These are phyloP conservation scores for Tor tambroides DNA, from an alignment of 2,113 vertebrate genomes.

Conservation along the genomic window DNA sequence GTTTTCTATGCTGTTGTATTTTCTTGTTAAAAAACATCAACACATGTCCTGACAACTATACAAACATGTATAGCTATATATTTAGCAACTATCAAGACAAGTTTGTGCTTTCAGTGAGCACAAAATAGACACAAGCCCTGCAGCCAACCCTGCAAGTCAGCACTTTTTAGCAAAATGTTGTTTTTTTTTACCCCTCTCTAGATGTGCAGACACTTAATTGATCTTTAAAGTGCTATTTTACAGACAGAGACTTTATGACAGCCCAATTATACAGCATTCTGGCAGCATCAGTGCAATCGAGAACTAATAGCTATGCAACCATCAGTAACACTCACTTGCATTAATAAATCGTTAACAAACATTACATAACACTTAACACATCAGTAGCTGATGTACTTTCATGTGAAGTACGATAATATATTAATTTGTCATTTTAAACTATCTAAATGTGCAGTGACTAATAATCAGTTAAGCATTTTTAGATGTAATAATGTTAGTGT, in stretches of 20 bases:
- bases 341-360: not conserved
- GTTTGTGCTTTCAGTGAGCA: not conserved
- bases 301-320: not conserved
- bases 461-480: not conserved
- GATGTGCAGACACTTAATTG: constrained; percentile 42
- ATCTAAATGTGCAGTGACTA: not conserved
- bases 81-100: not conserved
- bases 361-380: not conserved
- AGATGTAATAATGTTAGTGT: not conserved
- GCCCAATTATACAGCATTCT: constrained; percentile 10
- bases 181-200: constrained; percentile 6
- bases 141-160: constrained; percentile 37
- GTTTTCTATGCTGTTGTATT: not conserved
- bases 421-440: not conserved
- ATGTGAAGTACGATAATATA: not conserved
- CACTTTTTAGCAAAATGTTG: constrained; percentile 23
- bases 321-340: constrained; percentile 2
- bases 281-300: not conserved
- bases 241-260: constrained; percentile 27
- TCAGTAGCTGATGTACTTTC: not conserved
- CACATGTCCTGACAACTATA: not conserved
- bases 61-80: not conserved
- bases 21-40: not conserved
- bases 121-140: not conserved
- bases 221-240: constrained; percentile 45